phyloP scores from a whole-genome alignment of 2,888 invertebrate genomes.

The Phragmatobia fuliginosa region DNA sequence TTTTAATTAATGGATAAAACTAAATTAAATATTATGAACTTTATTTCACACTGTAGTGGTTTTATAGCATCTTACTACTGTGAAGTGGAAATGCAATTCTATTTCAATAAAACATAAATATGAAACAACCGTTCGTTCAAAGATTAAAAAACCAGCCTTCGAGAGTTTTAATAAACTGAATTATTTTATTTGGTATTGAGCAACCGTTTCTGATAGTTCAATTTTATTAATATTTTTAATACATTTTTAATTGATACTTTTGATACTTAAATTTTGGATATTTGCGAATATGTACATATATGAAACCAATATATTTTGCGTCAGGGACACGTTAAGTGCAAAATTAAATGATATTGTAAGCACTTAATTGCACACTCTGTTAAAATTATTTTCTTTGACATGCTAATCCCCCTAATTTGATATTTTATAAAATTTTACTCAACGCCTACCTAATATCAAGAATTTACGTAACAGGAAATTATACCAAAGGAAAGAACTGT shows the following conservation, averaged over 20 bases:
- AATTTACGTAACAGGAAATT: not conserved
- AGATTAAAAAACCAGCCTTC: not conserved
- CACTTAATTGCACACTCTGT: not conserved
- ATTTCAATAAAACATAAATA: not conserved
- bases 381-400: not conserved
- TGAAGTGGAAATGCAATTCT: not conserved
- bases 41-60: not conserved
- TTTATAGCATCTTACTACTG: not conserved
- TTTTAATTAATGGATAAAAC: not conserved
- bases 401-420: not conserved
- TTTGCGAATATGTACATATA: not conserved
- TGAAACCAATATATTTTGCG: not conserved
- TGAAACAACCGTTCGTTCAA: not conserved
- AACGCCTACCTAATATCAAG: not conserved
- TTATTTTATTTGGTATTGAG: not conserved
- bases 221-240: not conserved
- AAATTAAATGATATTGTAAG: not conserved
- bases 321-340: not conserved
- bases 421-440: not conserved
- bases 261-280: not conserved
- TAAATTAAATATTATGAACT: not conserved
- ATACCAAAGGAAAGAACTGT: not conserved
- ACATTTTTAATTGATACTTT: not conserved
- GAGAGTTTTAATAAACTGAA: not conserved
- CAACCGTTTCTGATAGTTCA: not conserved